phyloP scores from a whole-genome alignment of 2,113 vertebrate genomes.

The Ictalurus furcatus region DNA sequence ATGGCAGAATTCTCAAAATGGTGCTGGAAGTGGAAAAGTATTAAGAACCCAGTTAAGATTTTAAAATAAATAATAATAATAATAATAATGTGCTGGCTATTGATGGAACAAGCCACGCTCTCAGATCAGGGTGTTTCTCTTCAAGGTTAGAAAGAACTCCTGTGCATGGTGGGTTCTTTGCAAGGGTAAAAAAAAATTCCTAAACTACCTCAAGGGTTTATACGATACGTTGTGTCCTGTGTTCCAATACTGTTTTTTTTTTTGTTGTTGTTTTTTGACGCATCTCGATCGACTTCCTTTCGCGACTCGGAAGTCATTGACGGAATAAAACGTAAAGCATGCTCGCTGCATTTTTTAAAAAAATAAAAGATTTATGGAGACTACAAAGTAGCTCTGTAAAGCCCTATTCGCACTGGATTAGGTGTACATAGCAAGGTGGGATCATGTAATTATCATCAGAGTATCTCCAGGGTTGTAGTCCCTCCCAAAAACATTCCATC shows the following conservation, averaged over 20 bases:
- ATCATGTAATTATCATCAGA: neutral
- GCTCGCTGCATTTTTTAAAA: neutral
- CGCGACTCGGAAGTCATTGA: neutral
- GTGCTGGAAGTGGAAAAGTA: neutral
- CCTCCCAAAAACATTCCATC: neutral
- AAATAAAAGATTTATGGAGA: neutral
- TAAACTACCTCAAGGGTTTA: neutral
- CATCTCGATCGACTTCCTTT: neutral
- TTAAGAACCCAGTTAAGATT: neutral
- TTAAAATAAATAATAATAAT: no score
- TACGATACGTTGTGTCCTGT: neutral
- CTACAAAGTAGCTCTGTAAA: neutral
- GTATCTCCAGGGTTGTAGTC: neutral
- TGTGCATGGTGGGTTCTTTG: neutral
- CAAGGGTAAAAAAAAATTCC: neutral
- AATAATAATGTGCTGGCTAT: neutral
- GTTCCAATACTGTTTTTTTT: conserved; percentile 15
- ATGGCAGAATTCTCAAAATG: conserved; percentile 1
- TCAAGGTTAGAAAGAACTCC: conserved; percentile 9
- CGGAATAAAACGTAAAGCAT: neutral
- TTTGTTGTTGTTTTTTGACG: neutral
- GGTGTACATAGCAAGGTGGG: neutral
- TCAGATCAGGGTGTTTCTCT: conserved; percentile 8
- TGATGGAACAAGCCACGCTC: neutral
- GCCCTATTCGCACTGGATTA: neutral